These are phyloP conservation scores for Takifugu flavidus DNA, from an alignment of 2,113 vertebrate species.

Conservation along the genomic window DNA sequence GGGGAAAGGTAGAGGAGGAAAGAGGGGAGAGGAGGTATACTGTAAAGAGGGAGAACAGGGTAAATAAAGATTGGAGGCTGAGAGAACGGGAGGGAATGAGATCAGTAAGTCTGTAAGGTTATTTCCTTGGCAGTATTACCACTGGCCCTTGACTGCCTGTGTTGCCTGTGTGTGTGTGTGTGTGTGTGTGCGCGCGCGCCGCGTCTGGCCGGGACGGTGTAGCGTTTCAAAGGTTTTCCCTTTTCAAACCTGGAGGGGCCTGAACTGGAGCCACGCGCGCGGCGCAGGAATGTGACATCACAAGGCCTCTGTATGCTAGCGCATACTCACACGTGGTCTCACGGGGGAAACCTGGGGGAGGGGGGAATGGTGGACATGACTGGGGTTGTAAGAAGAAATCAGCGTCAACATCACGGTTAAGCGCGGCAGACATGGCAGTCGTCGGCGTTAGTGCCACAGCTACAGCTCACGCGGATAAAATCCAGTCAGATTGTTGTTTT, in stretches of 20 bases:
- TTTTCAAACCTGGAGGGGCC: conserved; percentile 65
- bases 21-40: conserved; percentile 40
- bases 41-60: conserved; percentile 54
- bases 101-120: conserved; percentile 80
- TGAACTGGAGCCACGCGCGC: conserved; percentile 74
- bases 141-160: conserved; percentile 79
- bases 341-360: conserved; percentile 55
- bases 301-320: conserved; percentile 42
- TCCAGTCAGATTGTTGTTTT: conserved; percentile 16
- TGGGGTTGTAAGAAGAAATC: conserved; percentile 67
- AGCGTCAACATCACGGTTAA: conserved; percentile 65
- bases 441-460: conserved; percentile 42
- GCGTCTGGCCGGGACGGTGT: conserved; percentile 61
- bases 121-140: conserved; percentile 81
- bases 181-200: neutral
- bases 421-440: conserved; percentile 56
- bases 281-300: conserved; percentile 77
- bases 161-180: conserved; percentile 30
- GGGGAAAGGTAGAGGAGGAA: conserved; percentile 60
- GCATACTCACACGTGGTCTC: conserved; percentile 6
- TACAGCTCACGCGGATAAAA: conserved; percentile 36
- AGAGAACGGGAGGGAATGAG: conserved; percentile 65
- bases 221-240: conserved; percentile 78
- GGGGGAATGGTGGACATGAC: conserved; percentile 55
- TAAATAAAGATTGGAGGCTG: conserved; percentile 72